Conservation (phyloP, 2,797 vertebrate genomes). For the Chrosomus eos region DNA sequence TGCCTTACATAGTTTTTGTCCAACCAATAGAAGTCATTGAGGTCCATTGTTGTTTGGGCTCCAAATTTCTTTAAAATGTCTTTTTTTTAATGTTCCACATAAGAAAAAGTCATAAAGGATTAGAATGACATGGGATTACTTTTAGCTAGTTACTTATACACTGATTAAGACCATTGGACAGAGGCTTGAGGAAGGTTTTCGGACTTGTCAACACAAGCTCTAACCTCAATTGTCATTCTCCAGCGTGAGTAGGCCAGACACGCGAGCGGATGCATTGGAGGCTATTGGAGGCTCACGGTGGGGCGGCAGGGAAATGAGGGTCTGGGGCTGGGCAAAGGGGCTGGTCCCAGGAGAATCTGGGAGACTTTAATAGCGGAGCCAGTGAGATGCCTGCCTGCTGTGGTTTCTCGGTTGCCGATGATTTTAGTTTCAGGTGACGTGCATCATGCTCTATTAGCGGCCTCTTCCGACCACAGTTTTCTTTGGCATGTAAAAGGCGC, state of each 20-base stretch:
- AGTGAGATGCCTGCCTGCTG: slow-evolving; percentile 70
- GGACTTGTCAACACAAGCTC: slow-evolving; percentile 70
- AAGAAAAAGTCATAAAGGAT: not conserved
- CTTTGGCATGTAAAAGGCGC: slow-evolving; percentile 78
- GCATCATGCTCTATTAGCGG: slow-evolving; percentile 88
- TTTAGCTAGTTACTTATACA: not conserved
- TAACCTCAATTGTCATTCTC: slow-evolving; percentile 69
- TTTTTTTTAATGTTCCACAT: not conserved
- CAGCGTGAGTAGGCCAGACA: slow-evolving; percentile 64
- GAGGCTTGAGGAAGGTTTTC: slow-evolving; percentile 5
- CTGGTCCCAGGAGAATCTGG: slow-evolving; percentile 44
- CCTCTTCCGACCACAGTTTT: slow-evolving; percentile 89
- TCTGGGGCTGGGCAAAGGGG: slow-evolving; percentile 59
- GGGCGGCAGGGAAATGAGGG: slow-evolving; percentile 13
- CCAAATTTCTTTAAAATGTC: not conserved
- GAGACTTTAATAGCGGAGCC: slow-evolving; percentile 62
- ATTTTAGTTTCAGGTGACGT: slow-evolving; percentile 90
- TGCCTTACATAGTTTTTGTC: no score
- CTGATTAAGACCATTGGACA: not conserved
- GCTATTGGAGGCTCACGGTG: slow-evolving; percentile 67
- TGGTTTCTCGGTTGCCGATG: slow-evolving; percentile 84
- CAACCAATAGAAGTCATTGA: not conserved
- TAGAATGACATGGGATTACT: not conserved
- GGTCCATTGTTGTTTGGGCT: not conserved
- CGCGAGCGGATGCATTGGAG: slow-evolving; percentile 71